phyloP scores from a whole-genome alignment of 2,888 invertebrate species.

The Amphipoea oculea region DNA sequence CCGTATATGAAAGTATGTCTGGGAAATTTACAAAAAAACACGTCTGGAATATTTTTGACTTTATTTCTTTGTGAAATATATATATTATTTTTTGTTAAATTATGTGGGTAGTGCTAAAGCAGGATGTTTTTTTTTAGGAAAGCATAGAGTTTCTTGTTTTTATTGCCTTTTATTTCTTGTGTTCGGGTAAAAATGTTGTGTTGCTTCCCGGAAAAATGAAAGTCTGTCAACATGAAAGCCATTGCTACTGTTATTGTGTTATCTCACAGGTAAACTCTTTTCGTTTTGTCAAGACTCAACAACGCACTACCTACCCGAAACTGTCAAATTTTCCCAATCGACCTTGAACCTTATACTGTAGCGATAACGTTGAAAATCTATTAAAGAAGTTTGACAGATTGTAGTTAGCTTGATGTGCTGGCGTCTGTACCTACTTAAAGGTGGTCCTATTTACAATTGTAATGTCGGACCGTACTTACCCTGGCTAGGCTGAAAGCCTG shows the following conservation, averaged over 20 bases:
- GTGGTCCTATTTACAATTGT: slow-evolving; percentile 41
- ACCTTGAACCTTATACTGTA: no score
- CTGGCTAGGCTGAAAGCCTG: slow-evolving; percentile 15
- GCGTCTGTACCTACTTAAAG: background rate
- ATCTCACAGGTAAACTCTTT: no score
- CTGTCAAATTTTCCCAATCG: no score
- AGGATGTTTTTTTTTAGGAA: slow-evolving; percentile 35
- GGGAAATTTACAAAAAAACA: slow-evolving; percentile 64
- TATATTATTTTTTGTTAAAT: slow-evolving; percentile 35
- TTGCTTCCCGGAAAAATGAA: background rate
- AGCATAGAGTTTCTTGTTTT: background rate
- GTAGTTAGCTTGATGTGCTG: no score
- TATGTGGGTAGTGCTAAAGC: slow-evolving; percentile 1
- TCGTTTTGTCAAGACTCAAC: no score
- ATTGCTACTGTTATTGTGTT: no score
- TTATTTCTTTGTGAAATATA: slow-evolving; percentile 21
- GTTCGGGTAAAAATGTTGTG: background rate
- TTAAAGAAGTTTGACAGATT: no score
- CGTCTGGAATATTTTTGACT: slow-evolving; percentile 28
- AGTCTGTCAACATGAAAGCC: no score
- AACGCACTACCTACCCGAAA: no score
- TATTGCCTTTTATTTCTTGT: background rate
- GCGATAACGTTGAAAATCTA: no score
- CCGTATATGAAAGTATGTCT: slow-evolving; percentile 64
- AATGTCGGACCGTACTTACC: slow-evolving; percentile 48